phyloP scores from a whole-genome alignment of 1,140 invertebrate genomes.

The Drosophila yakuba region DNA sequence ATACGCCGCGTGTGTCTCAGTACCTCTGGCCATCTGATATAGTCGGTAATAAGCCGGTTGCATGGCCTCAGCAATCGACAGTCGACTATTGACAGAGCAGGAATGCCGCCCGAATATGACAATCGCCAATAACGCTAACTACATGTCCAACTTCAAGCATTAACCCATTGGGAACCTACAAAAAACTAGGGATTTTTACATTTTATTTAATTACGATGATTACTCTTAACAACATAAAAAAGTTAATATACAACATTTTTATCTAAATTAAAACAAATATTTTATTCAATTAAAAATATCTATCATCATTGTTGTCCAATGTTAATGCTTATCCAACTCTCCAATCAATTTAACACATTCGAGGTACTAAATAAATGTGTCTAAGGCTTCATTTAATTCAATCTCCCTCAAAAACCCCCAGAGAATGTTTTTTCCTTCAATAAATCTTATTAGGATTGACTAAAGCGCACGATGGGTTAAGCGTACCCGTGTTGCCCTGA shows the following conservation, averaged over 20 bases:
- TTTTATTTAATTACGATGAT: not conserved
- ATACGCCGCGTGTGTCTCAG: constrained; percentile 64
- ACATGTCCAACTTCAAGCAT: constrained; percentile 12
- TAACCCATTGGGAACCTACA: constrained; percentile 10
- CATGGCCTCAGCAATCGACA: constrained; percentile 33
- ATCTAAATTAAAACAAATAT: too few relatives aligned
- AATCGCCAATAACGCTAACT: constrained; percentile 34
- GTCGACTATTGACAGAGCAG: constrained; percentile 42
- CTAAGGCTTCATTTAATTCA: constrained; percentile 6
- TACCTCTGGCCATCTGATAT: constrained; percentile 12
- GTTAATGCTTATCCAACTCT: too few relatives aligned
- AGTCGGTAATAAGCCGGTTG: constrained; percentile 55
- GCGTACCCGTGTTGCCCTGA: constrained; percentile 17
- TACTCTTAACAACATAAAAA: too few relatives aligned
- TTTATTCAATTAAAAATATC: too few relatives aligned
- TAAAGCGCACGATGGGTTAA: constrained; percentile 55
- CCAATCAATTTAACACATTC: too few relatives aligned
- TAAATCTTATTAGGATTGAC: constrained; percentile 1
- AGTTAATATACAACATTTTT: too few relatives aligned
- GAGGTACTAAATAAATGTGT: not conserved
- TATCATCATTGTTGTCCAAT: too few relatives aligned
- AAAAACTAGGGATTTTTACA: not conserved
- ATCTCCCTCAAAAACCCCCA: not conserved
- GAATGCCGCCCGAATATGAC: constrained; percentile 58
- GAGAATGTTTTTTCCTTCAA: not conserved